phyloP scores from a whole-genome alignment of 2,113 vertebrate species.

The Trinectes maculatus region DNA sequence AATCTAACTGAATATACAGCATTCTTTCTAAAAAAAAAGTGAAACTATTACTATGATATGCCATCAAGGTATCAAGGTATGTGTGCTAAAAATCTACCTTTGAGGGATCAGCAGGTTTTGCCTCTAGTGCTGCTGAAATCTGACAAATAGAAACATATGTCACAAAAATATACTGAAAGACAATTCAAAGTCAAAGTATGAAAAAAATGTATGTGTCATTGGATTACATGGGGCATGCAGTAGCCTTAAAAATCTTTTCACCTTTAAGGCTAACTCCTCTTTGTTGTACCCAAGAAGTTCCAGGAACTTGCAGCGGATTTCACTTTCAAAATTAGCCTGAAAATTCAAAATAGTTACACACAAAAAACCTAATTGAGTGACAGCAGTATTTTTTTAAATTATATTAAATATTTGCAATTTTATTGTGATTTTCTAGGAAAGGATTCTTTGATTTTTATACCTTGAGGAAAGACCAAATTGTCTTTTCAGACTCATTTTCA shows the following conservation, averaged over 20 bases:
- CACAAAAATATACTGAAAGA: background rate
- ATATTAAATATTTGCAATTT: background rate
- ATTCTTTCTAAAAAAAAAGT: too few relatives aligned
- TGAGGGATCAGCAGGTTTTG: constrained; percentile 66
- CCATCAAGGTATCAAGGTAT: too few relatives aligned
- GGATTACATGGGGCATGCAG: background rate
- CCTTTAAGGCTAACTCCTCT: constrained; percentile 91
- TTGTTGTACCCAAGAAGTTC: constrained; percentile 93
- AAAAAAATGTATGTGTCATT: background rate
- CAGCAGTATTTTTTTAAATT: too few relatives aligned
- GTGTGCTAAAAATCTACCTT: constrained; percentile 84
- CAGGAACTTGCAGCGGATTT: constrained; percentile 90
- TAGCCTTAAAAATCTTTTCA: constrained; percentile 54
- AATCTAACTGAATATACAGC: too few relatives aligned
- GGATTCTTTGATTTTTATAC: constrained; percentile 64
- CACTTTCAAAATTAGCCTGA: constrained; percentile 94
- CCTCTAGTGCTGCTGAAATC: constrained; percentile 86
- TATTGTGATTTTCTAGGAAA: background rate
- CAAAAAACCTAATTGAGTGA: too few relatives aligned
- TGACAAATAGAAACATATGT: constrained; percentile 53
- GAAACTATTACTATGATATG: too few relatives aligned
- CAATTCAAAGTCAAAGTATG: background rate
- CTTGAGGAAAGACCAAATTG: constrained; percentile 95
- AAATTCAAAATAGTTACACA: constrained; percentile 11
- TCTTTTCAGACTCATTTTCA: constrained; percentile 90